Percentiles rank a stretch among this genome's conserved stretches.
Evolutionary conservation across 2,888 invertebrate genomes (phyloP).

Genomic region (Alentia gelatinosa): DNA sequence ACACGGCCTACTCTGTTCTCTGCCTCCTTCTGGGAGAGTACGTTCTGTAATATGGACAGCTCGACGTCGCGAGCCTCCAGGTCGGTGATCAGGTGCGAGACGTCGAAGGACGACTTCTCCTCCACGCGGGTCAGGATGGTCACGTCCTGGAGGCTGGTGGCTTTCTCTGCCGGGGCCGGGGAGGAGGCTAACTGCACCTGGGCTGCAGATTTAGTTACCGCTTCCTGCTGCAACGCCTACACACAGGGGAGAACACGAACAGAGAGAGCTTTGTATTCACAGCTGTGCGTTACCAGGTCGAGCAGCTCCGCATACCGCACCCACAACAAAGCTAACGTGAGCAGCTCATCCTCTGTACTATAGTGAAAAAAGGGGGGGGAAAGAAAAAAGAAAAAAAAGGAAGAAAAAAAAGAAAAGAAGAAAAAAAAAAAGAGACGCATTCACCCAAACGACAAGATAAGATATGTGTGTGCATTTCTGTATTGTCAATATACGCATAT

Average conservation of each 20-base stretch:
- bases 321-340: too few species aligned
- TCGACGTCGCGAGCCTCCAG: constrained; percentile 23
- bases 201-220: background rate
- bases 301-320: background rate
- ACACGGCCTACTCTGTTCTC: constrained; percentile 40
- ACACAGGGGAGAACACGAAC: too few species aligned
- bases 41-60: constrained; percentile 21
- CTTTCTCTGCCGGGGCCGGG: background rate
- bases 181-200: background rate
- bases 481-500: too few species aligned
- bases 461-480: too few species aligned
- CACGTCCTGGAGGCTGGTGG: constrained; percentile 25
- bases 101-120: constrained; percentile 54
- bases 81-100: constrained; percentile 29
- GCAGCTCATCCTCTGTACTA: too few species aligned
- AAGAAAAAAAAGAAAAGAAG: too few species aligned
- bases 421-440: too few species aligned
- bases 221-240: constrained; percentile 4
- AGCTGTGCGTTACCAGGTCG: background rate
- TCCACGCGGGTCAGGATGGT: constrained; percentile 51
- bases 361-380: too few species aligned
- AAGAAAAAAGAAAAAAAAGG: too few species aligned
- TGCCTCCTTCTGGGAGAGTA: constrained; percentile 46
- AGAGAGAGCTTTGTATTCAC: background rate
- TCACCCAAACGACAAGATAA: too few species aligned